These are phyloP conservation scores for Pardosa pseudoannulata DNA, from an alignment of 2,888 invertebrate genomes.

Conservation along the genomic window DNA sequence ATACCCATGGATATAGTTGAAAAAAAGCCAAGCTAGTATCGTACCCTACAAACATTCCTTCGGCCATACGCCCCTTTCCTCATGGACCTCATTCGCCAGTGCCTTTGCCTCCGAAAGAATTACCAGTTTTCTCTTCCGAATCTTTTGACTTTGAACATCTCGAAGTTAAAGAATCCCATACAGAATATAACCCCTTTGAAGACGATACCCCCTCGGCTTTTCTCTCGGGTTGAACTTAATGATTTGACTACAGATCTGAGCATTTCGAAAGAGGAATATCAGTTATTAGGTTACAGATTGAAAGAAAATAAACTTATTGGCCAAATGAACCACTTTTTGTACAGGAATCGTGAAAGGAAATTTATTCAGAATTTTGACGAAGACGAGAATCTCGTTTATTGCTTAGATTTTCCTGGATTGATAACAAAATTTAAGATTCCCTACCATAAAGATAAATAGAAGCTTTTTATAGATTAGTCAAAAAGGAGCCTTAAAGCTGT, in stretches of 20 bases:
- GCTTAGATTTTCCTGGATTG: neutral
- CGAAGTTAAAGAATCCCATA: neutral
- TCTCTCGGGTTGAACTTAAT: slow-evolving; percentile 11
- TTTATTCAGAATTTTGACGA: neutral
- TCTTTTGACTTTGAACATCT: neutral
- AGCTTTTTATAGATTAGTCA: neutral
- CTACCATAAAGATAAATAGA: neutral
- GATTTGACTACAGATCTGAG: slow-evolving; percentile 5
- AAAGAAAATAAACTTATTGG: too few species aligned
- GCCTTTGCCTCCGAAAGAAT: slow-evolving; percentile 12
- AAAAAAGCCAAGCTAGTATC: slow-evolving; percentile 1
- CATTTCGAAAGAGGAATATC: neutral
- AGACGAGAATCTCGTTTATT: neutral
- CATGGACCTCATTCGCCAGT: slow-evolving; percentile 8
- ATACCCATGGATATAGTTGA: neutral
- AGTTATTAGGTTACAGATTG: neutral
- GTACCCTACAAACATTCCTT: slow-evolving; percentile 11
- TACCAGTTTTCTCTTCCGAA: neutral
- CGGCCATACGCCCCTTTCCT: slow-evolving; percentile 10
- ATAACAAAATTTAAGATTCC: neutral
- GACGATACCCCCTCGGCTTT: neutral
- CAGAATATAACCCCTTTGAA: neutral
- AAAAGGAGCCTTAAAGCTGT: slow-evolving; percentile 67
- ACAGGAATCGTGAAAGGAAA: neutral
- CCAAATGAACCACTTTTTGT: neutral